Base-by-base conservation (phyloP, 2,113 vertebrate genomes). In the Kryptolebias marmoratus region DNA sequence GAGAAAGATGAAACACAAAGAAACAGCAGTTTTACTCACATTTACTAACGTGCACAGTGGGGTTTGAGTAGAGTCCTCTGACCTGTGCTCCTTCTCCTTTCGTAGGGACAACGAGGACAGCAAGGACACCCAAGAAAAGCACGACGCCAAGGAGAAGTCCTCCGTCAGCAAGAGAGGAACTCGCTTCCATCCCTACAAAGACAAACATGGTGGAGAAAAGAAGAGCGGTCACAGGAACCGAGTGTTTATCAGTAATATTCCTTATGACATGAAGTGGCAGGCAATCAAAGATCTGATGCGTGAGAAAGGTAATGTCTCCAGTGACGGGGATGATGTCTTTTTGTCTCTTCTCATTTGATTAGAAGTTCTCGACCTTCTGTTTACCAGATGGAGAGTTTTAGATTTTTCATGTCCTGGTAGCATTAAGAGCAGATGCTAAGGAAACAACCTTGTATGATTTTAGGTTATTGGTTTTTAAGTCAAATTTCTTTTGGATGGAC, bases 211-310 rank as follows among this genome's bases (percentile, higher is more conserved):
- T 9, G 92, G 90, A 84, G 97, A 99, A 60, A 98, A 96, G 94
- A 99, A 96, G 92, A 71, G 92, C 62, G 56, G 91, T 79, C 96
- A 95, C 64, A 95, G 95, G 83, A 98, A 97, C 81, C 90, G 97
- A 68, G 97, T 99, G 84, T 99, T 98, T 92, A 98, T 99, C 92
- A 99, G 97, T 94, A 99, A 99, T 88, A 99, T 99, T 84, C 98
- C 97, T 0, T 99, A 98, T 92, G 98, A 99, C 89, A 97, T 98
- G 96, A 99, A 98, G 91, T 99, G 98, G 97, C 98, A 99, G 94
- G 96, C 96, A 71, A 99, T 99, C 92, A 99, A 99, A 98, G 98
- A 99, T 92, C 95, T 99, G 59, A 99, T 99, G 97, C 95, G 98
- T 89, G 97, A 99, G 86, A 98, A 97, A 99, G 98, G 98, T 99